Conservation (phyloP, 2,888 invertebrate genomes). For the Chalcosyrphus nemorum region DNA sequence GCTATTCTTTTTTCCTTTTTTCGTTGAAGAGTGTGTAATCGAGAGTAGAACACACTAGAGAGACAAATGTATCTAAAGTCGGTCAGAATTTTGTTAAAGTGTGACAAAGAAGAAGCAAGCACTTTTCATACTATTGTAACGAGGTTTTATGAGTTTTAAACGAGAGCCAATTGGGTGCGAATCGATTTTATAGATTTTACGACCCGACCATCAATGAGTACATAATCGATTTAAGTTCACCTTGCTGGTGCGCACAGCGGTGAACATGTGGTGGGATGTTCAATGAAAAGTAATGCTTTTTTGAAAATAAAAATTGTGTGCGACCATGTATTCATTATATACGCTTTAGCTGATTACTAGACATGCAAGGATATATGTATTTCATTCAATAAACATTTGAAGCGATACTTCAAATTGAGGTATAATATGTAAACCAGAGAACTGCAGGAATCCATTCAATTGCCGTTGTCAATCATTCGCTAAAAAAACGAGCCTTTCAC, state of each 20-base stretch:
- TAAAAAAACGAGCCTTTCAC: no score
- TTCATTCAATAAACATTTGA: no score
- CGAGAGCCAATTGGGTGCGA: constrained; percentile 2
- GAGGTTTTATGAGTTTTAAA: constrained; percentile 29
- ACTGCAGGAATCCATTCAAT: no score
- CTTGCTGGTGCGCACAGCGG: background rate
- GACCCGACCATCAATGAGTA: constrained; percentile 7
- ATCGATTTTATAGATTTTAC: constrained; percentile 36
- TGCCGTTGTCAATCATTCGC: no score
- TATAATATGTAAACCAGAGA: no score
- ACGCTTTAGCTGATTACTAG: no score
- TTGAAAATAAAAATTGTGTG: no score
- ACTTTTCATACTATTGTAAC: background rate
- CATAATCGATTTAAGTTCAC: constrained; percentile 34
- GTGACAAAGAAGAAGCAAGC: constrained; percentile 54
- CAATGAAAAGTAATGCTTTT: constrained; percentile 9
- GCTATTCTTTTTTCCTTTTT: constrained; percentile 27
- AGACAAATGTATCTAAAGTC: constrained; percentile 21
- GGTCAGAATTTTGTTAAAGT: no score
- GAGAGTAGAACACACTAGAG: constrained; percentile 18
- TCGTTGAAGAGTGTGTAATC: constrained; percentile 41
- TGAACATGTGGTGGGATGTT: background rate
- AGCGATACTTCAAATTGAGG: no score
- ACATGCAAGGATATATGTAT: no score
- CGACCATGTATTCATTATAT: no score